Evolutionary conservation across 2,113 vertebrate genomes (phyloP).

Genomic region (Cyanoliseus patagonus): DNA sequence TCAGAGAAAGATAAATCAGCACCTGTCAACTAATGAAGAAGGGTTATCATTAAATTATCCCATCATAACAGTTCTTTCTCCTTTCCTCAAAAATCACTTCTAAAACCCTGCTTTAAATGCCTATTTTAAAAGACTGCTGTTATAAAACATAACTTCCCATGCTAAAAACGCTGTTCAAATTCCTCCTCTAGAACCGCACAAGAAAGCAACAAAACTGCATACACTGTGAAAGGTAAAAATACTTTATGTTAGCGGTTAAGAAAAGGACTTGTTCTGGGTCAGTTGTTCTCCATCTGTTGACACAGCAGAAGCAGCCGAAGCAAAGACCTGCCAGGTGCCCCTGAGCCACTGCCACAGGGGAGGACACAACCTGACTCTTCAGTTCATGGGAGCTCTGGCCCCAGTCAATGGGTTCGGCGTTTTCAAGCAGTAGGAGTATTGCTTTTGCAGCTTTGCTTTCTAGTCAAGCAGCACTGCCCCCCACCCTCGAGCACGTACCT

Average conservation of each 20-base stretch:
- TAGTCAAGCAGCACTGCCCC: background rate
- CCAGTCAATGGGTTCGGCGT: background rate
- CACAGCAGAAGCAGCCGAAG: background rate
- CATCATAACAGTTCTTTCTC: background rate
- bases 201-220: background rate
- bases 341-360: background rate
- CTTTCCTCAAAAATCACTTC: background rate
- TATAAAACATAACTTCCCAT: background rate
- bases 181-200: background rate
- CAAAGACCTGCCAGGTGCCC: background rate
- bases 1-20: slow-evolving; percentile 20
- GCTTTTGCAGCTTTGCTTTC: background rate
- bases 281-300: background rate
- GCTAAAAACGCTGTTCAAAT: background rate
- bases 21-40: slow-evolving; percentile 24
- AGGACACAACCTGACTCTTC: background rate
- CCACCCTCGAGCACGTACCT: background rate
- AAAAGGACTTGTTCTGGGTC: background rate
- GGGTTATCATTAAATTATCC: slow-evolving; percentile 11
- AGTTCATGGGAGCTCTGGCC: background rate
- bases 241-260: background rate
- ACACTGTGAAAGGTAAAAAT: background rate
- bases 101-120: background rate
- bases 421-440: background rate
- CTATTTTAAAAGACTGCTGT: background rate